Evolutionary conservation across 2,888 invertebrate species (phyloP), one percentile per base, ranked within the genome.

Genomic region (Nomada flava): DNA sequence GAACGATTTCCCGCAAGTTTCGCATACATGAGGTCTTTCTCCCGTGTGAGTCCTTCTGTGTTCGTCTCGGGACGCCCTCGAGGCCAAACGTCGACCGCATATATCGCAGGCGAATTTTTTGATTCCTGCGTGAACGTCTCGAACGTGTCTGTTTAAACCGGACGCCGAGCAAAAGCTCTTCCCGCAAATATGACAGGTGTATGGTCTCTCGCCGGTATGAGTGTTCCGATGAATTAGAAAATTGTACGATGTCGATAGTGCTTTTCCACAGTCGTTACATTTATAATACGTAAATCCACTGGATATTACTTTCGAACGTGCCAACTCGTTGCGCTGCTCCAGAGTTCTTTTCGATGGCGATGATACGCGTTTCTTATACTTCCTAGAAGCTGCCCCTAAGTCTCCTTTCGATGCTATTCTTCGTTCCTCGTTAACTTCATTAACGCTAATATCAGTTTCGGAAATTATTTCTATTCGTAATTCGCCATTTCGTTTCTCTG

Each of bases 181-280:
- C 7, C 89, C 90, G 82, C 94, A 94, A 3, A 89, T 69, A 7
- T 85, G 81, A 82, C 93, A 93, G 0, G 79, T 83, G 69, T 89
- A 91, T 0, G 91, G 91, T 36, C 88, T 88, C 52, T 91, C 89
- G 7, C 88, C 87, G 0, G 89, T 89, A 70, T 92, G 92, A n/a
- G 86, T 90, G 18, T 87, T 87, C 1, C 79, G 82, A 73, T 92
- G 91, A 18, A 79, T 82, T 18, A 88, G 44, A 20, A 91, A 89
- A 78, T 91, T 95, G 91, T 96, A 95, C 7, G 95, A 91, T 0
- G 96, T 95, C 82, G 95, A 95, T n/a, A 96, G 91, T 75, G 94
- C 94, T 90, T 95, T 95, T 0, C 94, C 94, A 90, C 96, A 96
- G 10, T 94, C 92, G 42, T 91, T 93, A 89, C 96, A 96, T 70